Percentiles rank a stretch among this genome's conserved stretches.
These are phyloP conservation scores for Neoniphon sammara DNA, from an alignment of 2,797 vertebrate species.

Conservation along the genomic window DNA sequence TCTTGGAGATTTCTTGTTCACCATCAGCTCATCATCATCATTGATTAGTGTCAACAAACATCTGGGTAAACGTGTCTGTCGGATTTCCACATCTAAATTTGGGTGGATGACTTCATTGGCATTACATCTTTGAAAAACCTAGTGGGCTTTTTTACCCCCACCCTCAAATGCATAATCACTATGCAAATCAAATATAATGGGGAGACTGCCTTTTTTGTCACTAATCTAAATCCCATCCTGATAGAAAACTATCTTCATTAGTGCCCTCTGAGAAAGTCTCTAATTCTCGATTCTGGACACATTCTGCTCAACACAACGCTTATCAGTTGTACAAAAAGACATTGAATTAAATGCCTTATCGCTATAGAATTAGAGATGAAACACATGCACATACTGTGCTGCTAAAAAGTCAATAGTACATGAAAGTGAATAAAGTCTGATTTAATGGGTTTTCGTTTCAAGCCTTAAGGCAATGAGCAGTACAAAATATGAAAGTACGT, in stretches of 20 bases:
- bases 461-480: background rate
- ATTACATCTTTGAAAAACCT: background rate
- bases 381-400: conserved; percentile 4
- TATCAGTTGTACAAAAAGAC: conserved; percentile 20
- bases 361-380: background rate
- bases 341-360: conserved; percentile 14
- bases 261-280: conserved; percentile 9
- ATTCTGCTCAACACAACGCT: conserved; percentile 19
- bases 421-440: too few relatives aligned
- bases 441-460: background rate
- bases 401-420: too few relatives aligned
- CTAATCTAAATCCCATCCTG: conserved; percentile 7
- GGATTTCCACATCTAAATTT: background rate
- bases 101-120: conserved; percentile 1
- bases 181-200: conserved; percentile 13
- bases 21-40: background rate
- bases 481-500: too few relatives aligned
- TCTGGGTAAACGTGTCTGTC: background rate
- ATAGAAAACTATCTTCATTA: conserved; percentile 29
- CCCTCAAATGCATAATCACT: conserved; percentile 7
- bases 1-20: background rate
- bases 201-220: conserved; percentile 12
- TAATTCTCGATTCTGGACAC: conserved; percentile 30
- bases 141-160: background rate
- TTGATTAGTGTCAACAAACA: background rate